A percentile compares a stretch with the other conserved stretches of the same genome.
These are phyloP conservation scores for Pharmacophagus antenor DNA, from an alignment of 2,888 invertebrate genomes.

Conservation along the genomic window DNA sequence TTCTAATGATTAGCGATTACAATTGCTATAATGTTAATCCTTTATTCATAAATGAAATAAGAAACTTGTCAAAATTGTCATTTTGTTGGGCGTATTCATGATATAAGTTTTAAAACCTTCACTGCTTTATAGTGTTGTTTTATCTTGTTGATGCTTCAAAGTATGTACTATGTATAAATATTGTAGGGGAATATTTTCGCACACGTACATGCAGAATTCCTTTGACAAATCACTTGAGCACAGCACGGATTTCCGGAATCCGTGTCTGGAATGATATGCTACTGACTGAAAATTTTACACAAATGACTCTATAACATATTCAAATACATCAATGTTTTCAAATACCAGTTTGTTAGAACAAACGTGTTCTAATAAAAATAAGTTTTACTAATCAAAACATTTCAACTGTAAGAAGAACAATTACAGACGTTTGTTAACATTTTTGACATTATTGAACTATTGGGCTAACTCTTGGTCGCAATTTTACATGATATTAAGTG, in stretches of 20 bases:
- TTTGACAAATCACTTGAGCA: constrained; percentile 18
- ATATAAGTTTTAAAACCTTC: background rate
- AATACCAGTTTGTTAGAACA: too few relatives aligned
- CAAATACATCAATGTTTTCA: background rate
- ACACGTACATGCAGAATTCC: constrained; percentile 9
- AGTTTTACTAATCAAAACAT: too few relatives aligned
- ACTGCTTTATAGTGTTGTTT: background rate
- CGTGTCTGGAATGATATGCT: constrained; percentile 5
- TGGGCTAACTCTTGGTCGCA: too few relatives aligned
- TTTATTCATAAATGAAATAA: background rate
- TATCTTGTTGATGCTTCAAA: background rate
- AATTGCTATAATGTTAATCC: too few relatives aligned
- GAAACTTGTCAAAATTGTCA: background rate
- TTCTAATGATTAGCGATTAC: too few relatives aligned
- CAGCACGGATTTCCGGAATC: constrained; percentile 9
- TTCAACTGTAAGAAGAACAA: too few relatives aligned
- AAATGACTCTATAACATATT: constrained; percentile 4
- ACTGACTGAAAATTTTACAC: constrained; percentile 2
- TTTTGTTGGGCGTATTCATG: background rate
- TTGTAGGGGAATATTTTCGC: background rate
- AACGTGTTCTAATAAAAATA: too few relatives aligned
- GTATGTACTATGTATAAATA: background rate
- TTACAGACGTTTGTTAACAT: too few relatives aligned
- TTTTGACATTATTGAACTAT: too few relatives aligned
- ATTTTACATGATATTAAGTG: too few relatives aligned